A percentile compares a stretch with the other conserved stretches of the same genome.
Evolutionary conservation across 2,888 invertebrate genomes (phyloP).

Genomic region (Serrognathus titanus): DNA sequence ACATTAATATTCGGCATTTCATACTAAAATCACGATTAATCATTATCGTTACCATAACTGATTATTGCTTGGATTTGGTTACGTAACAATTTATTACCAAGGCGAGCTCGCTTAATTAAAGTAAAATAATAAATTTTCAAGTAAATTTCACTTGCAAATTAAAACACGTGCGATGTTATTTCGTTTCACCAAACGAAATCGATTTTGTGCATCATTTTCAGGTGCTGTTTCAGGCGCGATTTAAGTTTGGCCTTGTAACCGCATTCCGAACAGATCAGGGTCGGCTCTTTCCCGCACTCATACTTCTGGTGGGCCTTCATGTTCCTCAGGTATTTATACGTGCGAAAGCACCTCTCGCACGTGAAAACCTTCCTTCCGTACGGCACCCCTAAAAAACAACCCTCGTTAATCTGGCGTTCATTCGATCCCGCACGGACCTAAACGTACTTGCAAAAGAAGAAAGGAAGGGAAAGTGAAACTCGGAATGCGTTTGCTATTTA

Average conservation of each 20-base stretch:
- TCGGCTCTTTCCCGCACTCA: constrained; percentile 21
- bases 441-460: too few relatives aligned
- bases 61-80: too few relatives aligned
- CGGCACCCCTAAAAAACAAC: constrained; percentile 3
- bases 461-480: background rate
- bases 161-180: too few relatives aligned
- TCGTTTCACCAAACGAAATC: constrained; percentile 13
- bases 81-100: too few relatives aligned
- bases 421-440: background rate
- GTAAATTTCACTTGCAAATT: too few relatives aligned
- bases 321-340: constrained; percentile 28
- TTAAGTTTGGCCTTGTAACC: constrained; percentile 16
- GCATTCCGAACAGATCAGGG: constrained; percentile 16
- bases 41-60: too few relatives aligned
- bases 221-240: constrained; percentile 17
- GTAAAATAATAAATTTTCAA: too few relatives aligned
- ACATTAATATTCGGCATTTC: too few relatives aligned
- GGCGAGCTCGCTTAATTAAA: too few relatives aligned
- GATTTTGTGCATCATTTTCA: constrained; percentile 19
- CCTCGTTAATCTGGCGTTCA: background rate
- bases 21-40: too few relatives aligned
- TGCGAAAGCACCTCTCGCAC: constrained; percentile 24
- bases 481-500: background rate
- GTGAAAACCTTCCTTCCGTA: constrained; percentile 17
- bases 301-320: constrained; percentile 20